Evolutionary conservation across 1,140 invertebrate genomes (phyloP).

Genomic region (Halictus rubicundus): DNA sequence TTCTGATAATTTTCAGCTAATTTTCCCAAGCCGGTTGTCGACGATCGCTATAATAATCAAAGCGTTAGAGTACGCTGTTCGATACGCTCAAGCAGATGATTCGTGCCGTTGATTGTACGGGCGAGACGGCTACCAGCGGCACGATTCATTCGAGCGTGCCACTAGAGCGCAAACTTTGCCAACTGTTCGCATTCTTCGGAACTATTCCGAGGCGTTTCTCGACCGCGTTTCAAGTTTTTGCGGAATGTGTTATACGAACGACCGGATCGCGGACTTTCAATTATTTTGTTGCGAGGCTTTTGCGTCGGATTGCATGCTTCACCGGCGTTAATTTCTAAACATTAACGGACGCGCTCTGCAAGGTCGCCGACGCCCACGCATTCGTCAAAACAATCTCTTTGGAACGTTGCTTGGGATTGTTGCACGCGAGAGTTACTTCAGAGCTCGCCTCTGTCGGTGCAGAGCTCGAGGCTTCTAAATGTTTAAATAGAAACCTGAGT

Average conservation of each 20-base stretch:
- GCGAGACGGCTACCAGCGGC: too few relatives aligned
- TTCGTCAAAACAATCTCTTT: background rate
- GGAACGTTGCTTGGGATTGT: background rate
- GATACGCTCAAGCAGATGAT: too few relatives aligned
- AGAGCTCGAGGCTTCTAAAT: too few relatives aligned
- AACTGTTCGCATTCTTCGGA: background rate
- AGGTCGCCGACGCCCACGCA: background rate
- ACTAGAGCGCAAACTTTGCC: background rate
- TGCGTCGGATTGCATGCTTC: background rate
- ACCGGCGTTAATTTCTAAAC: background rate
- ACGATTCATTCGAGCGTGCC: too few relatives aligned
- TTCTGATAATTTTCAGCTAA: too few relatives aligned
- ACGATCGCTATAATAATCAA: too few relatives aligned
- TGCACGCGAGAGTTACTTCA: background rate
- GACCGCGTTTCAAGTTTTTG: background rate
- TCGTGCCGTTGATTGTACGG: too few relatives aligned
- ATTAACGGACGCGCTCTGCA: background rate
- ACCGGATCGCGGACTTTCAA: background rate
- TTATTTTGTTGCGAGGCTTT: background rate
- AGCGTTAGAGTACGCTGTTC: too few relatives aligned
- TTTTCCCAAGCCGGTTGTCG: too few relatives aligned
- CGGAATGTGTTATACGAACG: background rate
- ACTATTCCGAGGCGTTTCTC: background rate
- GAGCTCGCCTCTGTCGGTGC: too few relatives aligned
- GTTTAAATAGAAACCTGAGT: too few relatives aligned